phyloP scores from a whole-genome alignment of 2,888 invertebrate species.

The Stramonita haemastoma region DNA sequence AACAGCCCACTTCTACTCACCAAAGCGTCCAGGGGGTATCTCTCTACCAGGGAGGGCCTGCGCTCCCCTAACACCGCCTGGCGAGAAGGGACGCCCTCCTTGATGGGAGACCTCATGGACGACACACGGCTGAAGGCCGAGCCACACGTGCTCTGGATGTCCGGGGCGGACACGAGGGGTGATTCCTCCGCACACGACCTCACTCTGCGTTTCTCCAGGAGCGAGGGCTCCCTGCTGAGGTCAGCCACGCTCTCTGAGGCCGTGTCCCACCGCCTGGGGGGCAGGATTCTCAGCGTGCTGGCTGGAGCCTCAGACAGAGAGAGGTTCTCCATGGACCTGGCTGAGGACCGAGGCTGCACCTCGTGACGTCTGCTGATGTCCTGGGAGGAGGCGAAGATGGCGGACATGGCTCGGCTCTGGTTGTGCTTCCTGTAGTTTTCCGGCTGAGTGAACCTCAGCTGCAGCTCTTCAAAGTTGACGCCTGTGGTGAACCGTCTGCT shows the following conservation, averaged over 20 bases:
- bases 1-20: neutral
- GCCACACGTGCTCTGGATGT: slow-evolving; percentile 32
- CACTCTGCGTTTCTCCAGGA: neutral
- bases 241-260: neutral
- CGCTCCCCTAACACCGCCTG: neutral
- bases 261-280: neutral
- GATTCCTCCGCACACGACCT: neutral
- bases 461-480: slow-evolving; percentile 43
- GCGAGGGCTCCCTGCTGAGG: neutral
- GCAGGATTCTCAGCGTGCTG: neutral
- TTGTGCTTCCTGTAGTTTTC: neutral
- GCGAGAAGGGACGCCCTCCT: neutral
- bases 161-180: neutral
- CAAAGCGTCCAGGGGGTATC: neutral
- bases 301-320: neutral
- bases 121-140: slow-evolving; percentile 29
- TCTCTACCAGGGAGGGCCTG: neutral
- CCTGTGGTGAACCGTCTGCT: slow-evolving; percentile 42
- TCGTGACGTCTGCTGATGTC: neutral
- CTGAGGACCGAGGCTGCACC: neutral
- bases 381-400: slow-evolving; percentile 39
- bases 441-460: slow-evolving; percentile 32
- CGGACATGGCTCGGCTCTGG: slow-evolving; percentile 40
- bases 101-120: slow-evolving; percentile 16
- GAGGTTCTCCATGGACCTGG: slow-evolving; percentile 30